phyloP scores from a whole-genome alignment of 2,113 vertebrate species.

The Noctilio leporinus region DNA sequence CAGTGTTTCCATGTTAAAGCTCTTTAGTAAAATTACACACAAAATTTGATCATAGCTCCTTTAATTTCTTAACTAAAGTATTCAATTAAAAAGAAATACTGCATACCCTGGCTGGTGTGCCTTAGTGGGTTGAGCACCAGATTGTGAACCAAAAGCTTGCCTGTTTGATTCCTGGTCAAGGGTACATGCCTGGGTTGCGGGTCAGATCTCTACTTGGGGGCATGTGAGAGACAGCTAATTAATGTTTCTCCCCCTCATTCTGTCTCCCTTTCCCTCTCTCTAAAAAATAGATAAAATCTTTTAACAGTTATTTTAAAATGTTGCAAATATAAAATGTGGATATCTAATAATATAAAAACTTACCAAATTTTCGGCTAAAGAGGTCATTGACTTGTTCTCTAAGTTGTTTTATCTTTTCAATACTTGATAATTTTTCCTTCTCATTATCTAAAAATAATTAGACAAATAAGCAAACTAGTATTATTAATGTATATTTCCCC shows the following conservation, averaged over 20 bases:
- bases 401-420: constrained; percentile 80
- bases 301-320: not conserved
- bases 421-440: constrained; percentile 73
- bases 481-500: not conserved
- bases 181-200: too few relatives aligned
- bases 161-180: too few relatives aligned
- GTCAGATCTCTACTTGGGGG: too few relatives aligned
- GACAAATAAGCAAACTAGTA: not conserved
- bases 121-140: too few relatives aligned
- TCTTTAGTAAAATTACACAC: not conserved
- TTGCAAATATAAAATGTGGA: not conserved
- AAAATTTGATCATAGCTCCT: not conserved
- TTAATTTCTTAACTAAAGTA: not conserved
- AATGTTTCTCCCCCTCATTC: too few relatives aligned
- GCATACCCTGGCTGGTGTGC: not conserved
- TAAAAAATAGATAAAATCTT: too few relatives aligned
- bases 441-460: constrained; percentile 76
- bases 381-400: constrained; percentile 85
- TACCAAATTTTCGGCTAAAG: constrained; percentile 85
- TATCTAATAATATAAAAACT: constrained; percentile 34
- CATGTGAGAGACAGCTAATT: too few relatives aligned
- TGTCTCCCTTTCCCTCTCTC: too few relatives aligned
- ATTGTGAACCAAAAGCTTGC: too few relatives aligned
- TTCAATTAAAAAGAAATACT: not conserved
- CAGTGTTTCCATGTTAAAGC: not conserved